Evolutionary conservation across 2,797 vertebrate genomes (phyloP).

Genomic region (Lagodon rhomboides): DNA sequence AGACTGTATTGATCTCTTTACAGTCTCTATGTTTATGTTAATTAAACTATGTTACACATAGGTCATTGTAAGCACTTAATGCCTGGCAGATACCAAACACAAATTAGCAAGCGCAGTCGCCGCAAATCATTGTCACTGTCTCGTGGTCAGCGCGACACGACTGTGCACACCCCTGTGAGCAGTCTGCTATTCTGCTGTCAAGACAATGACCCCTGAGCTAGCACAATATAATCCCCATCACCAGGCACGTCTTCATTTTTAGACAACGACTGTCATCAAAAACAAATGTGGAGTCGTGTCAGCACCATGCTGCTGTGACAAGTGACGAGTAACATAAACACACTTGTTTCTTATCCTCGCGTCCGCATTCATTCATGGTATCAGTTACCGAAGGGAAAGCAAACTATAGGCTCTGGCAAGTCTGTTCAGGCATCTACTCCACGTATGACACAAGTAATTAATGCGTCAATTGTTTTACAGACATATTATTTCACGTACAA

Average conservation of each 20-base stretch:
- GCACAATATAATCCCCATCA: slow-evolving; percentile 19
- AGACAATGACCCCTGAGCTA: slow-evolving; percentile 30
- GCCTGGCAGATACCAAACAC: neutral
- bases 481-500: too few species aligned
- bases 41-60: neutral
- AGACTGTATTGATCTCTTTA: too few species aligned
- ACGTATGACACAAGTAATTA: too few species aligned
- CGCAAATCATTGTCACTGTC: neutral
- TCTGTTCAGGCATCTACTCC: too few species aligned
- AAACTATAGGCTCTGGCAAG: too few species aligned
- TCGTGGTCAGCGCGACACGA: slow-evolving; percentile 19
- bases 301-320: neutral
- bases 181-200: slow-evolving; percentile 5
- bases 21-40: too few species aligned
- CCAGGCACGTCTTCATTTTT: slow-evolving; percentile 26
- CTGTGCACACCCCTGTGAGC: neutral
- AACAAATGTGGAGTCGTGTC: neutral
- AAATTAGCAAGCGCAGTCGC: neutral
- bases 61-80: neutral
- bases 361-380: slow-evolving; percentile 5
- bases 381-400: neutral
- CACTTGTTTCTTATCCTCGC: neutral
- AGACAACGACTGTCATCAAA: slow-evolving; percentile 11
- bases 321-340: neutral
- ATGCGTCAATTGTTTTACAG: too few species aligned